phyloP scores from a whole-genome alignment of 1,140 invertebrate species.

The Mercenaria mercenaria region DNA sequence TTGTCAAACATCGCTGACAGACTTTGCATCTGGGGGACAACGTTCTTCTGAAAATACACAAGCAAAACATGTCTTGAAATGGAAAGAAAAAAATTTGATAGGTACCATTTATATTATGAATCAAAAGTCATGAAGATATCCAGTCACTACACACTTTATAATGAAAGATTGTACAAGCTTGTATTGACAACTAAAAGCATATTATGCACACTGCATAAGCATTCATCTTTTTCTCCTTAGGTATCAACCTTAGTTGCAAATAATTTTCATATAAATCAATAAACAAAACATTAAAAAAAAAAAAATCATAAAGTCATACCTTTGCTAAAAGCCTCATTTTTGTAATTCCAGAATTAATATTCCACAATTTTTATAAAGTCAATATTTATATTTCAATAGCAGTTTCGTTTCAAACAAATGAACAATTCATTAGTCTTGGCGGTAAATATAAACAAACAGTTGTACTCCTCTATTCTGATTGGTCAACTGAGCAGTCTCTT shows the following conservation, averaged over 20 bases:
- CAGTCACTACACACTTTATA: too few relatives aligned
- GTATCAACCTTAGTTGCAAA: too few relatives aligned
- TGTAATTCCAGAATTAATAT: neutral
- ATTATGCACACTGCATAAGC: too few relatives aligned
- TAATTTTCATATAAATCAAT: too few relatives aligned
- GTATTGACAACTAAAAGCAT: too few relatives aligned
- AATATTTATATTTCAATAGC: neutral
- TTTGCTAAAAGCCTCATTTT: conserved; percentile 50
- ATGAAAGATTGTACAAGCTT: too few relatives aligned
- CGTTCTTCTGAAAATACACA: conserved; percentile 57
- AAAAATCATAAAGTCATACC: too few relatives aligned
- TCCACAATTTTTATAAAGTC: neutral
- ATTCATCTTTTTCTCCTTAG: too few relatives aligned
- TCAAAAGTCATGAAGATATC: too few relatives aligned
- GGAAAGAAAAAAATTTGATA: too few relatives aligned
- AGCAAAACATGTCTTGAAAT: neutral
- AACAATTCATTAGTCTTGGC: conserved; percentile 34
- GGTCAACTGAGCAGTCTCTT: neutral
- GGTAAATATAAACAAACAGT: conserved; percentile 28
- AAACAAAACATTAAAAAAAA: too few relatives aligned
- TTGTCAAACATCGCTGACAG: conserved; percentile 67
- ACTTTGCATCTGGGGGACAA: conserved; percentile 64
- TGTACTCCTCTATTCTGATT: conserved; percentile 17
- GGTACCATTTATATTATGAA: too few relatives aligned
- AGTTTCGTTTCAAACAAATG: conserved; percentile 7